Percentiles rank a stretch among this genome's conserved stretches.
Conservation (phyloP, 2,113 vertebrate species). For the Uria lomvia region DNA sequence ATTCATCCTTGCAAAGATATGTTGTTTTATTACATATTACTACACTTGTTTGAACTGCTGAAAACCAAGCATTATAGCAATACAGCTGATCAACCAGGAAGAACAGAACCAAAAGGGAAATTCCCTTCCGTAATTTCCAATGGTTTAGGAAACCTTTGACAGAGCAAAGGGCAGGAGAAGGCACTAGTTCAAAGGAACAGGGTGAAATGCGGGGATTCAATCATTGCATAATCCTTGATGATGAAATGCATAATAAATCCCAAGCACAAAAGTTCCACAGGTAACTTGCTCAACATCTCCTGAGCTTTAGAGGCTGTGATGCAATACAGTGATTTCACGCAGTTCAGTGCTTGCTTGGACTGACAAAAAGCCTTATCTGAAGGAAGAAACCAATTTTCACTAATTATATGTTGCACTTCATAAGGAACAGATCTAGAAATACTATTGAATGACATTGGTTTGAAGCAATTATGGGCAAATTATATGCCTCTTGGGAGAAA, state of each 20-base stretch:
- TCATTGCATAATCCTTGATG: neutral
- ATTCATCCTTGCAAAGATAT: neutral
- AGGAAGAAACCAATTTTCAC: neutral
- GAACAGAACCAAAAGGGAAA: neutral
- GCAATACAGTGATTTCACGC: neutral
- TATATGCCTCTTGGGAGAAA: neutral
- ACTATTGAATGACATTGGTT: neutral
- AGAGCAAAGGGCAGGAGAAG: neutral
- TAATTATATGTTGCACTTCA: neutral
- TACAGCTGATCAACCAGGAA: neutral
- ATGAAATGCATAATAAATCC: neutral
- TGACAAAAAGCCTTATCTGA: neutral
- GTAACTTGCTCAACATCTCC: neutral
- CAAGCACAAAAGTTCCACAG: neutral
- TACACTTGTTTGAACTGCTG: neutral
- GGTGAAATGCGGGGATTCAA: neutral
- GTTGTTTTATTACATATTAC: neutral
- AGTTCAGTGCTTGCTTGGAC: neutral
- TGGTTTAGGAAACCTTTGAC: neutral
- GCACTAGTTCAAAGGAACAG: neutral
- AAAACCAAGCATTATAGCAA: neutral
- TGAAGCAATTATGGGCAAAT: neutral
- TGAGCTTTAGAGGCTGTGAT: neutral
- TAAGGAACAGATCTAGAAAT: neutral
- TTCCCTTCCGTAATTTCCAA: slow-evolving; percentile 21